A percentile compares a stretch with the other conserved stretches of the same genome.
Conservation (phyloP, 2,888 invertebrate genomes). For the Acronicta alni region DNA sequence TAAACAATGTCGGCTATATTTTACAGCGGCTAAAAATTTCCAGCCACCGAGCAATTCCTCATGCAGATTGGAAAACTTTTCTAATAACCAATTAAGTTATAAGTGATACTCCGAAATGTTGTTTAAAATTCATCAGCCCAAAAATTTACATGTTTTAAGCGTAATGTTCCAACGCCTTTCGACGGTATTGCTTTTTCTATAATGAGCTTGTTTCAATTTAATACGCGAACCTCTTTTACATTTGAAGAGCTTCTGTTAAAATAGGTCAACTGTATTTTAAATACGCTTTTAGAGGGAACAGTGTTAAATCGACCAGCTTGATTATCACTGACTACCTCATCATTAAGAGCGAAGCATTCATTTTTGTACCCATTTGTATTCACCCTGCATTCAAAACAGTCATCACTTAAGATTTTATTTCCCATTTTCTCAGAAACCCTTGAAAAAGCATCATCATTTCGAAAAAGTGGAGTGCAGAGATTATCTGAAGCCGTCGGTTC, state of each 20-base stretch:
- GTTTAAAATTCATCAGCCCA: constrained; percentile 69
- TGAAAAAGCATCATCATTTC: constrained; percentile 28
- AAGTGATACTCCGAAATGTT: constrained; percentile 64
- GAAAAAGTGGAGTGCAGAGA: constrained; percentile 36
- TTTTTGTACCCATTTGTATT: constrained; percentile 46
- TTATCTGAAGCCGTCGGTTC: constrained; percentile 34
- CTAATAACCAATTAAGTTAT: constrained; percentile 80
- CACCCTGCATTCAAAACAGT: constrained; percentile 36
- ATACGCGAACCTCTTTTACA: constrained; percentile 22
- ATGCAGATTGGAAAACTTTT: constrained; percentile 82
- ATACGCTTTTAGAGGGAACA: constrained; percentile 17
- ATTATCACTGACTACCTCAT: constrained; percentile 32
- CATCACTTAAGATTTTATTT: constrained; percentile 28
- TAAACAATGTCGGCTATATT: constrained; percentile 55
- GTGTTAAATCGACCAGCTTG: constrained; percentile 41
- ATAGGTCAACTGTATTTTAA: constrained; percentile 43
- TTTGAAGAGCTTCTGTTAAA: constrained; percentile 22
- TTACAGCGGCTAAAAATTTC: constrained; percentile 48
- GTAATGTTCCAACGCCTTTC: constrained; percentile 24
- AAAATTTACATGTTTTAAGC: constrained; percentile 64
- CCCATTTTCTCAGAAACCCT: constrained; percentile 16
- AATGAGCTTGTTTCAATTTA: constrained; percentile 27
- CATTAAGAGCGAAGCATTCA: constrained; percentile 36
- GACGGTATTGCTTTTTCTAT: constrained; percentile 32
- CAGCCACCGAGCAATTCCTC: constrained; percentile 62